phyloP scores from a whole-genome alignment of 2,113 vertebrate genomes.

The Engraulis encrasicolus region DNA sequence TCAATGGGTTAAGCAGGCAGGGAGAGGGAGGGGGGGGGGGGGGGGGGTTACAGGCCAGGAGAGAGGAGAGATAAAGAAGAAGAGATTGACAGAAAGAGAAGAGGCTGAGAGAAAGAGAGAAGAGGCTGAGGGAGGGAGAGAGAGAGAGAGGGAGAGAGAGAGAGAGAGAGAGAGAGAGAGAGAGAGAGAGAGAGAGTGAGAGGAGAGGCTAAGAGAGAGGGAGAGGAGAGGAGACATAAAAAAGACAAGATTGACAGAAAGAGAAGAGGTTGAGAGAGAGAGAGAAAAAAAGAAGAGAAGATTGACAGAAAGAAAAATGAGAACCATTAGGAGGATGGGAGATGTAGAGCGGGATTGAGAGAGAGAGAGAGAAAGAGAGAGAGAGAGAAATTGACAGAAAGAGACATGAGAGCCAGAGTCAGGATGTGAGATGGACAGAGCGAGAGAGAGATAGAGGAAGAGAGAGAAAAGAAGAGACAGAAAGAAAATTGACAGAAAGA shows the following conservation, averaged over 20 bases:
- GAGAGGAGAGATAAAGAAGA: slow-evolving; percentile 16
- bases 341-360: too few species aligned
- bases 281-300: slow-evolving; percentile 34
- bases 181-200: background rate
- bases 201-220: background rate
- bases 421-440: too few species aligned
- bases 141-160: background rate
- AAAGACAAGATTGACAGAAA: slow-evolving; percentile 49
- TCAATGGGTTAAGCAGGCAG: too few species aligned
- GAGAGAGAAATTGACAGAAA: too few species aligned
- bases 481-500: slow-evolving; percentile 11
- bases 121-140: background rate
- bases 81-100: slow-evolving; percentile 40
- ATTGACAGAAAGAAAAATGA: slow-evolving; percentile 38
- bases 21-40: background rate
- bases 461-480: background rate
- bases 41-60: background rate
- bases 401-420: too few species aligned
- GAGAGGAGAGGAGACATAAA: background rate
- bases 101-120: background rate
- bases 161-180: background rate
- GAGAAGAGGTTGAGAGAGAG: slow-evolving; percentile 47
- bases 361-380: too few species aligned
- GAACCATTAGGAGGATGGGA: too few species aligned
- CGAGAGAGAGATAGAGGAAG: too few species aligned